These are phyloP conservation scores for Heliconius hermathena DNA, from an alignment of 1,140 invertebrate species.

Conservation along the genomic window DNA sequence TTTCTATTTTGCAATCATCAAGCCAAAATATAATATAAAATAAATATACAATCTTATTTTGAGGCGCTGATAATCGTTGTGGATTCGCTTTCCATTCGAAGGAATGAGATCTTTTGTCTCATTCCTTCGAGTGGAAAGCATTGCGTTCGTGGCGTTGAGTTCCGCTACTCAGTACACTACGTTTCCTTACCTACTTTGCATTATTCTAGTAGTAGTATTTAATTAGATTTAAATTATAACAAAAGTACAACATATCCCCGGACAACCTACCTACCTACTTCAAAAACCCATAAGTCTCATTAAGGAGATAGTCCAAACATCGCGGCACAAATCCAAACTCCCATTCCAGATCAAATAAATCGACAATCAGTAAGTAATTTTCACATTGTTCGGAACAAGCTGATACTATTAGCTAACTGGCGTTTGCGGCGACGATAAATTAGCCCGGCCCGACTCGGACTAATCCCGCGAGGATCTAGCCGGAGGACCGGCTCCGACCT, in stretches of 20 bases:
- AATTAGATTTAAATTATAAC: too few relatives aligned
- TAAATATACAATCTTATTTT: neutral
- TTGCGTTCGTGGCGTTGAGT: too few relatives aligned
- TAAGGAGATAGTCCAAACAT: neutral
- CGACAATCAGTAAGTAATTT: constrained; percentile 39
- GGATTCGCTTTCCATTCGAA: too few relatives aligned
- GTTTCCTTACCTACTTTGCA: too few relatives aligned
- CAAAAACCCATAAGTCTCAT: neutral
- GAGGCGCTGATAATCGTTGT: neutral
- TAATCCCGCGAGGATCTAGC: constrained; percentile 36
- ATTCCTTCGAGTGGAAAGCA: too few relatives aligned
- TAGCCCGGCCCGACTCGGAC: constrained; percentile 24
- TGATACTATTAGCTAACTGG: constrained; percentile 40
- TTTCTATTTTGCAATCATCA: neutral
- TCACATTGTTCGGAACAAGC: constrained; percentile 37
- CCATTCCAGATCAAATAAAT: constrained; percentile 31
- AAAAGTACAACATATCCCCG: neutral
- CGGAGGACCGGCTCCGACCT: constrained; percentile 14
- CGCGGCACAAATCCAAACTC: constrained; percentile 9
- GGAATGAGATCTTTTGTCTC: too few relatives aligned
- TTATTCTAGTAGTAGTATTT: too few relatives aligned
- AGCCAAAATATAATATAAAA: neutral
- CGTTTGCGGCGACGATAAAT: constrained; percentile 38
- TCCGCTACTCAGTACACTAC: too few relatives aligned
- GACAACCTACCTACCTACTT: neutral